Conservation (phyloP, 2,888 invertebrate species). For the Drosophila anceps region DNA sequence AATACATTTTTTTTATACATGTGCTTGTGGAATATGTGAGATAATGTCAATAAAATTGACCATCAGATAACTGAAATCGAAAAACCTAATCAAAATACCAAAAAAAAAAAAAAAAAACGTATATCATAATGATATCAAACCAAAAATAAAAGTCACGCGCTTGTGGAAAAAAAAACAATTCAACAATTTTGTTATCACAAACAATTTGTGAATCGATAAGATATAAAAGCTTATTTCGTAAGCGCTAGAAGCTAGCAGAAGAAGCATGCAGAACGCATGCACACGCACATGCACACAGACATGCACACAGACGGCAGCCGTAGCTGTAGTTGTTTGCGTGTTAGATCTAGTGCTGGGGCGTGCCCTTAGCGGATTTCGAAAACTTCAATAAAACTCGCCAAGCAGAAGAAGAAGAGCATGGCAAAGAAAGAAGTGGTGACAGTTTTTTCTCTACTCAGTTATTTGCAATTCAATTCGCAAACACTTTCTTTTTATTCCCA, state of each 20-base stretch:
- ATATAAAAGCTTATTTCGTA: slow-evolving; percentile 38
- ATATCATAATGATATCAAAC: slow-evolving; percentile 19
- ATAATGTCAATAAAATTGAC: slow-evolving; percentile 34
- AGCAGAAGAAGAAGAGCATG: slow-evolving; percentile 5
- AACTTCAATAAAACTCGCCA: slow-evolving; percentile 6
- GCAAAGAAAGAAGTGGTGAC: slow-evolving; percentile 35
- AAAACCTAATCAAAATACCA: slow-evolving; percentile 33
- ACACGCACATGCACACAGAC: neutral
- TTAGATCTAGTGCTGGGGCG: slow-evolving; percentile 29
- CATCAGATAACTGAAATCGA: slow-evolving; percentile 23
- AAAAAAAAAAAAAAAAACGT: neutral
- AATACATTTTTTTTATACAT: slow-evolving; percentile 44
- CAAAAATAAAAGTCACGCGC: slow-evolving; percentile 42
- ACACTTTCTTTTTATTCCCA: slow-evolving; percentile 77
- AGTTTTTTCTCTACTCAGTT: slow-evolving; percentile 21
- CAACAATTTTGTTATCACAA: slow-evolving; percentile 45
- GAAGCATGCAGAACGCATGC: neutral
- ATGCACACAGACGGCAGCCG: neutral
- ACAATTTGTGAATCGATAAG: slow-evolving; percentile 53
- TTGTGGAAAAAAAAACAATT: slow-evolving; percentile 28
- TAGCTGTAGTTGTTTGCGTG: slow-evolving; percentile 11
- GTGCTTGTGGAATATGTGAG: slow-evolving; percentile 58
- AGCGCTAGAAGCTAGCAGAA: slow-evolving; percentile 19
- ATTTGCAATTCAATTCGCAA: slow-evolving; percentile 54
- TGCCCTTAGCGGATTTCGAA: slow-evolving; percentile 33